Evolutionary conservation across 2,797 vertebrate genomes (phyloP).

Genomic region (Pogoniulus pusillus): DNA sequence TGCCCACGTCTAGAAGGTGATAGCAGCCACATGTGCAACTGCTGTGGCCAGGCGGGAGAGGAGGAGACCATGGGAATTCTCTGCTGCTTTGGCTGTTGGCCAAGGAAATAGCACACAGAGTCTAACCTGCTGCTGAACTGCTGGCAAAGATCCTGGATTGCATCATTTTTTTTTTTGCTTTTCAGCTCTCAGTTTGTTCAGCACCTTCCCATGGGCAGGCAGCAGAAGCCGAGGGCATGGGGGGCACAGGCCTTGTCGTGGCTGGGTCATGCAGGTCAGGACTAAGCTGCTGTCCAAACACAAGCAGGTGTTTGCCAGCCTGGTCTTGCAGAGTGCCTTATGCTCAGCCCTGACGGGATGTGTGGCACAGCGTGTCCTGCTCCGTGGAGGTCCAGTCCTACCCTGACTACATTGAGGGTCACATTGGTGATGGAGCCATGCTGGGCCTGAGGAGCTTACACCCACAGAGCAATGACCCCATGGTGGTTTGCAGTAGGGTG

Average conservation of each 20-base stretch:
- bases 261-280: background rate
- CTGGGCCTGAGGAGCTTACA: background rate
- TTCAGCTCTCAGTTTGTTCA: background rate
- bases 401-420: rapidly evolving
- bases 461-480: background rate
- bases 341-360: background rate
- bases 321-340: background rate
- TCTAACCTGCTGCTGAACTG: background rate
- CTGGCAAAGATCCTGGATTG: background rate
- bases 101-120: background rate
- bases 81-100: background rate
- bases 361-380: rapidly evolving
- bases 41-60: background rate
- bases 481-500: background rate
- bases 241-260: rapidly evolving
- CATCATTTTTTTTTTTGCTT: background rate
- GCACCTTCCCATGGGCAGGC: background rate
- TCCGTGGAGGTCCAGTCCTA: background rate
- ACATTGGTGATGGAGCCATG: rapidly evolving
- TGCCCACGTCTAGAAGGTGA: background rate
- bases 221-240: background rate
- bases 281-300: background rate
- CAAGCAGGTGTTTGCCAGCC: background rate
- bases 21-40: background rate
- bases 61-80: background rate